Base-by-base conservation (phyloP, 2,888 invertebrate genomes). In the Lasioglossum oenotherae region DNA sequence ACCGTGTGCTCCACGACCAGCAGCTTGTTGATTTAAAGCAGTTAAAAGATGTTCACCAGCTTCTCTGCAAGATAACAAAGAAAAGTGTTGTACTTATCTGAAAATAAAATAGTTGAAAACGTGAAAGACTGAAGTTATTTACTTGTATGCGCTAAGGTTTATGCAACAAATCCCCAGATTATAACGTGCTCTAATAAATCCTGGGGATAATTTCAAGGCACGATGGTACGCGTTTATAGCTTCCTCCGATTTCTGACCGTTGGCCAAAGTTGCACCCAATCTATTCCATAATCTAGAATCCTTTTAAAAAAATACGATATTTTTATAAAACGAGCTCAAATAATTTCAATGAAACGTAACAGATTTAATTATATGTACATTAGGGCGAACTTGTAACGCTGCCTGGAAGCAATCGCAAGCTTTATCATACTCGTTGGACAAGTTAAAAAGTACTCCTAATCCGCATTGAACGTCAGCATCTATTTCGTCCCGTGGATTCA, bases 101-200 rank as follows among this genome's bases (percentile, higher is more conserved):
- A 74, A 6, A 23, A 78, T 19, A 57, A 46, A 71, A 46, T 72
- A 27, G 2, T 72, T 57, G 4, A 60, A 64, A 31, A 38, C 1
- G 0, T 80, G 57, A 16, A 44, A 82, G 6, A 82, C 10, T 64
- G 41, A 81, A 57, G 27, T 80, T 74, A 77, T 92, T 92, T 92
- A 97, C 97, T 96, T 96, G 94, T 99, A 98, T 72, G 99, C 98
- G 91, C 98, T 97, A 73, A 99, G 96, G 95, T 99, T 99, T 95
- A 99, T 98, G 94, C 99, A 99, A 84, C 99, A 98, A 80, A 99
- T 99, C 44, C 99, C 99, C 83, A 99, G 97, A 96, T 99, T 99
- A 95, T 99, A 99, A 85, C 99, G 96, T 12, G 99, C 99, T 84
- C 99, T 96, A 87, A 99, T 98, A 95, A 98, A 99, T 3, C 99